Evolutionary conservation across 2,888 invertebrate species (phyloP), one percentile per base, ranked within the genome.

Genomic region (Sericinus montela): DNA sequence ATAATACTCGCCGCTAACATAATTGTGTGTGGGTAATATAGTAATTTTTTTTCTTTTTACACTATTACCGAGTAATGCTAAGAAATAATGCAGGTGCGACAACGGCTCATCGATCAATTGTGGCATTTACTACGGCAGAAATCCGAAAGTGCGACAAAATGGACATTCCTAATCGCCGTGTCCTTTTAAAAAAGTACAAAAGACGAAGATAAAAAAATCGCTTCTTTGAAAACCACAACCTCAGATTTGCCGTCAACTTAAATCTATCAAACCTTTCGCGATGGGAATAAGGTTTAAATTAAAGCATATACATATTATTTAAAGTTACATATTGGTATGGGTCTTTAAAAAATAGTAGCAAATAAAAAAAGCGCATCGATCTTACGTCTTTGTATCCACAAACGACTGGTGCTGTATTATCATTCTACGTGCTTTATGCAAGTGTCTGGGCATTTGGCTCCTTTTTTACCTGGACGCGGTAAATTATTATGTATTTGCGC

Each of bases 101-200:
- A 52, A 43, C 39, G 37, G 47, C 57, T 65, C 73, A 86, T 87
- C 82, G 62, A 86, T 86, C 86, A 86, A 71, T 57, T 65, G 66
- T 84, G 84, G 75, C 86, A 79, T 83, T 84, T 75, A 81, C 71
- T 71, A 65, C 71, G 72, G 61, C 63, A 60, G 54, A 59, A 63
- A 36, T 59, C 62, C 62, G 59, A 59, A 67, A 60, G 58, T 71
- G 63, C 63, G 59, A 81, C 81, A 76, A 75, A 81, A 83, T 74
- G 83, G 80, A 83, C 86, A 85, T 75, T 70, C 77, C 79, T 83
- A 85, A 86, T 87, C 82, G 71, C 66, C 70, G 72, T 80, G 81
- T 78, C 75, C 74, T 75, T 75, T 69, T 78, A 74, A 77, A n/a
- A 79, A 79, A 77, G 61, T 55, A 82, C 82, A 85, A 85, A 76